Percentiles rank a stretch among this genome's conserved stretches.
Conservation (phyloP, 1,140 invertebrate species). For the Notospermus geniculatus region DNA sequence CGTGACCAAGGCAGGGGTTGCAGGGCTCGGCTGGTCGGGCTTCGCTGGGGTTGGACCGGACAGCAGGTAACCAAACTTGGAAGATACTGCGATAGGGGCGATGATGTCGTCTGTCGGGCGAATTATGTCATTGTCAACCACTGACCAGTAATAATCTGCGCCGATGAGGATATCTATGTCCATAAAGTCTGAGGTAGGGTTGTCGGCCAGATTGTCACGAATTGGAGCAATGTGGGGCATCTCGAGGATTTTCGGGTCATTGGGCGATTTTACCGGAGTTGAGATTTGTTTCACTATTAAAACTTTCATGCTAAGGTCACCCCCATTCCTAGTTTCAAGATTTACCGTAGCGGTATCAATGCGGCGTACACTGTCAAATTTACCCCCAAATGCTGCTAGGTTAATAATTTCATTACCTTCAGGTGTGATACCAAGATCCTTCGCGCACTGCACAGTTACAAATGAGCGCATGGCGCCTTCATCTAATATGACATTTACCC, state of each 20-base stretch:
- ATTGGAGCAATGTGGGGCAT: neutral
- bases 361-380: neutral
- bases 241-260: neutral
- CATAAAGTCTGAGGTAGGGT: neutral
- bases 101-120: neutral
- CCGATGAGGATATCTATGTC: neutral
- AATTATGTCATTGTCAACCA: conserved; percentile 1
- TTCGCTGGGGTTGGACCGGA: too few relatives aligned
- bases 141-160: neutral
- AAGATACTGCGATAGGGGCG: neutral
- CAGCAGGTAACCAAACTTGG: neutral
- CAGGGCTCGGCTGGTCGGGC: too few relatives aligned
- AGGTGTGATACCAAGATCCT: neutral
- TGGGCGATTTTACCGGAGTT: neutral
- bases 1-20: too few relatives aligned
- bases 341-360: neutral
- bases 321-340: neutral
- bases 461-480: conserved; percentile 6
- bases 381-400: neutral
- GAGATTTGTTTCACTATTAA: neutral
- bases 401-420: neutral
- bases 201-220: neutral
- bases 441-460: neutral
- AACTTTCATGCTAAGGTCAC: neutral
- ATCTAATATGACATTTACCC: neutral